phyloP scores from a whole-genome alignment of 2,797 vertebrate species.

The Callimico goeldii region DNA sequence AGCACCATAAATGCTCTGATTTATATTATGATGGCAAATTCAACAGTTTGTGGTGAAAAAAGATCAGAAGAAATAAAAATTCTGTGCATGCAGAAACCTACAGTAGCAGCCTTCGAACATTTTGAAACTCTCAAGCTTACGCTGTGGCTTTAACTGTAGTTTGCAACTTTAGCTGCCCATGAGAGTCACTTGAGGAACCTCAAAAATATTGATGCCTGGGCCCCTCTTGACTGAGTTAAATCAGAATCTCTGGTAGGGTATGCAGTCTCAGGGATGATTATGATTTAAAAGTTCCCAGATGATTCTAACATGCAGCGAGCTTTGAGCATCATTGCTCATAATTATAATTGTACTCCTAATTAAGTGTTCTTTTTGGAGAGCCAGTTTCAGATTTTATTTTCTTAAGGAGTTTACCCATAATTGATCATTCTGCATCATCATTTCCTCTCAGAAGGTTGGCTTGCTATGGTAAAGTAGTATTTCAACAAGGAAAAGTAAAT shows the following conservation, averaged over 20 bases:
- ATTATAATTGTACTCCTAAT: neutral
- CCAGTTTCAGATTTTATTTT: neutral
- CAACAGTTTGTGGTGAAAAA: neutral
- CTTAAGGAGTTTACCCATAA: neutral
- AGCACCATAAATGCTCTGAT: neutral
- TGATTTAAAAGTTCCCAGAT: neutral
- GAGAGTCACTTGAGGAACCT: neutral
- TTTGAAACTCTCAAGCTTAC: neutral
- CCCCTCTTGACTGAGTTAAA: neutral
- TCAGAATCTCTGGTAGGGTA: neutral
- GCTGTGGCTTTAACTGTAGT: neutral
- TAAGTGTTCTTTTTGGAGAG: slow-evolving; percentile 25
- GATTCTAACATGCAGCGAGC: neutral
- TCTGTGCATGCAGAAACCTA: neutral
- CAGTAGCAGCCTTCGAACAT: neutral
- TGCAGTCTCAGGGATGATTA: neutral
- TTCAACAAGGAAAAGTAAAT: neutral
- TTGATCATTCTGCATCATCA: neutral
- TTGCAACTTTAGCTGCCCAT: neutral
- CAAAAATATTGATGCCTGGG: neutral
- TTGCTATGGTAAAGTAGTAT: neutral
- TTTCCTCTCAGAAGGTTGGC: neutral
- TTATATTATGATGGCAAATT: neutral
- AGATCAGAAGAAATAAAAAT: neutral
- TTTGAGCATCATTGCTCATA: neutral